These are phyloP conservation scores for Rhea pennata DNA, from an alignment of 2,113 vertebrate species.

Conservation along the genomic window DNA sequence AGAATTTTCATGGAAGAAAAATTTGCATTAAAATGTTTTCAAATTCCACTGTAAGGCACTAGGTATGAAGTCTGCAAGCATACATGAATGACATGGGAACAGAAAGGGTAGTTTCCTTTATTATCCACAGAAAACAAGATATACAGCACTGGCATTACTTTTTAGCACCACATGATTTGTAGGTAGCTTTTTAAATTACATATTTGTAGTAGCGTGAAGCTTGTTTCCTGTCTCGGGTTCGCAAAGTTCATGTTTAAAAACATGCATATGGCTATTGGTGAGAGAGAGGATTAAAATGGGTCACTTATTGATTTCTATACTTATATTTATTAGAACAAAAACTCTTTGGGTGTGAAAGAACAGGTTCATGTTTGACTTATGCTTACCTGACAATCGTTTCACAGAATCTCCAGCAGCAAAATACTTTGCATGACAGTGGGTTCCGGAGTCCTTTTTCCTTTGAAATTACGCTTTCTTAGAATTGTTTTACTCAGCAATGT, in stretches of 20 bases:
- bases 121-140: background rate
- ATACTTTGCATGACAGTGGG: slow-evolving; percentile 35
- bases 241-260: slow-evolving; percentile 42
- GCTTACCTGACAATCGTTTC: slow-evolving; percentile 23
- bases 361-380: slow-evolving; percentile 48
- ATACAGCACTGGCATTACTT: background rate
- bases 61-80: background rate
- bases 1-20: background rate
- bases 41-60: background rate
- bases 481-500: slow-evolving; percentile 39
- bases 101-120: background rate
- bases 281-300: background rate
- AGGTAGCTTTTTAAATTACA: background rate
- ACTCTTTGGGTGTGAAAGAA: background rate
- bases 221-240: slow-evolving; percentile 38
- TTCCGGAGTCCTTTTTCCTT: slow-evolving; percentile 47
- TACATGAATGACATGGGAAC: background rate
- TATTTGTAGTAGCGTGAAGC: slow-evolving; percentile 36
- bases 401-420: slow-evolving; percentile 33
- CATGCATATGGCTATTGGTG: background rate
- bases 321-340: slow-evolving; percentile 32
- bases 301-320: background rate
- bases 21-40: background rate
- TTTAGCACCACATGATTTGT: background rate
- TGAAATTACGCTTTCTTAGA: slow-evolving; percentile 9